Evolutionary conservation across 2,888 invertebrate genomes (phyloP).

Genomic region (Xanthia togata): DNA sequence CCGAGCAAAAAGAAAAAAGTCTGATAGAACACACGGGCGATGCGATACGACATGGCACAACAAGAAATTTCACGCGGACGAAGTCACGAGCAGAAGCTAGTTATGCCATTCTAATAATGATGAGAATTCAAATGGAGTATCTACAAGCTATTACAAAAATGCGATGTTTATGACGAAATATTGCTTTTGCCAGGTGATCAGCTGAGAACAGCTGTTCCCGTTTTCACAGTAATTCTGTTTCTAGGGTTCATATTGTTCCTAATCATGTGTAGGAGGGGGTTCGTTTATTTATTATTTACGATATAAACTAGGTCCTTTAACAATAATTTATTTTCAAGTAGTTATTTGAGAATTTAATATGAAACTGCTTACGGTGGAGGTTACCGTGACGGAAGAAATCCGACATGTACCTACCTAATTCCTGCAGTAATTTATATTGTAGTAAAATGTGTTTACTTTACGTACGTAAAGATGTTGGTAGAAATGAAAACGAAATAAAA

Average conservation of each 20-base stretch:
- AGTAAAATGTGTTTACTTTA: neutral
- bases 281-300: neutral
- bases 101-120: neutral
- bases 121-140: neutral
- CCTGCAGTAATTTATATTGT: neutral
- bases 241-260: neutral
- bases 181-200: too few relatives aligned
- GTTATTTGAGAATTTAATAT: neutral
- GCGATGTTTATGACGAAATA: neutral
- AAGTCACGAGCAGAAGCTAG: too few relatives aligned
- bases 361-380: neutral
- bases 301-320: neutral
- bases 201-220: too few relatives aligned
- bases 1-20: too few relatives aligned
- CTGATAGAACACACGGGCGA: too few relatives aligned
- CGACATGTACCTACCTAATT: neutral
- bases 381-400: neutral
- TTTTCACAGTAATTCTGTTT: too few relatives aligned
- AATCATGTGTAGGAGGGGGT: neutral
- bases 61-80: too few relatives aligned
- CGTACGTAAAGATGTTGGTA: too few relatives aligned
- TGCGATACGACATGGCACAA: too few relatives aligned
- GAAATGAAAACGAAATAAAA: constrained; percentile 52
- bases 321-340: neutral
- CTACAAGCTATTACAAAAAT: neutral